phyloP scores from a whole-genome alignment of 2,888 invertebrate species.

The Ceramica pisi region DNA sequence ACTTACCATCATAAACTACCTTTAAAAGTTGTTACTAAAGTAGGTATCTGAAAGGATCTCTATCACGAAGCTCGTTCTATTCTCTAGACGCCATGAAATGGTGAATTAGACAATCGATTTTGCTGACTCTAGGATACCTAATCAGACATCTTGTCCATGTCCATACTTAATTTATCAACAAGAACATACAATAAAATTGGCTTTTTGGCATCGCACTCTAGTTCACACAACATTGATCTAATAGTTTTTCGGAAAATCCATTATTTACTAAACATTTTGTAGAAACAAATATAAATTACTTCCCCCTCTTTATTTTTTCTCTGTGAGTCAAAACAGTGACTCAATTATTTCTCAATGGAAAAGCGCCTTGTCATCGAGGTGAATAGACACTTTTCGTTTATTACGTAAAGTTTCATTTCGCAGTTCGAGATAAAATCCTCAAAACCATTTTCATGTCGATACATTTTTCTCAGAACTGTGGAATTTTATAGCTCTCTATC shows the following conservation, averaged over 20 bases:
- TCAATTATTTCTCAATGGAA: constrained; percentile 30
- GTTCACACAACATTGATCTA: constrained; percentile 12
- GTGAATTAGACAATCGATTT: background rate
- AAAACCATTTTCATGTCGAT: constrained; percentile 10
- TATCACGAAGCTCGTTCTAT: background rate
- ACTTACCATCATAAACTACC: too few species aligned
- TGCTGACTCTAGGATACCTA: background rate
- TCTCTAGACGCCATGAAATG: background rate
- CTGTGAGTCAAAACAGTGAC: constrained; percentile 49
- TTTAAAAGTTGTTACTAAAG: too few species aligned
- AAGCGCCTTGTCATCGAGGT: constrained; percentile 20
- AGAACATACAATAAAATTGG: background rate
- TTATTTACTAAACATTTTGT: constrained; percentile 25
- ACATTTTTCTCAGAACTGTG: constrained; percentile 22
- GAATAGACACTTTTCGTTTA: constrained; percentile 25
- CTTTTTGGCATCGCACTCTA: constrained; percentile 27
- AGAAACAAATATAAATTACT: constrained; percentile 26
- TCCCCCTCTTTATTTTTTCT: constrained; percentile 16
- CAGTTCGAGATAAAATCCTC: constrained; percentile 10
- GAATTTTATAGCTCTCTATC: constrained; percentile 13
- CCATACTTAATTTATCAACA: background rate
- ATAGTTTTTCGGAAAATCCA: constrained; percentile 29
- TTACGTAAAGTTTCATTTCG: constrained; percentile 29
- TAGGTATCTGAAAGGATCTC: background rate
- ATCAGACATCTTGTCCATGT: background rate